Conservation (phyloP, 2,888 invertebrate genomes). For the Ptycholaimellus sp. region DNA sequence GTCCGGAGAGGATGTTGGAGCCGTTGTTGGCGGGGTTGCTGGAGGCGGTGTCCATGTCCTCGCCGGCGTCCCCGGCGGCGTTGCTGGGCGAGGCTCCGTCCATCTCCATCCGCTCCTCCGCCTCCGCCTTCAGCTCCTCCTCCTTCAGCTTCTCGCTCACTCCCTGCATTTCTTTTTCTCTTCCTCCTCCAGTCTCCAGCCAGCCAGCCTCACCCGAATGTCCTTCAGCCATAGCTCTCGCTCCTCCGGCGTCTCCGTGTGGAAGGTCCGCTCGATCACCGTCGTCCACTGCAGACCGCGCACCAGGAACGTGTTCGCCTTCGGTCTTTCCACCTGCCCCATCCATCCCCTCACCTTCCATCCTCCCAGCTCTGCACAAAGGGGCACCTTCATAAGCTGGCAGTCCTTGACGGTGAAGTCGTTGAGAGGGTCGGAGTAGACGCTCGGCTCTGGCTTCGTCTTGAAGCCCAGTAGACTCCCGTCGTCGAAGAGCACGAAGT, state of each 20-base stretch:
- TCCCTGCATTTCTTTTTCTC: too few relatives aligned
- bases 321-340: conserved; percentile 80
- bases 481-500: conserved; percentile 78
- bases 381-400: conserved; percentile 73
- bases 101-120: conserved; percentile 3
- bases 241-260: conserved; percentile 64
- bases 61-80: neutral
- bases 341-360: conserved; percentile 38
- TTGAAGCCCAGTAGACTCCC: conserved; percentile 85
- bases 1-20: too few relatives aligned
- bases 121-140: conserved; percentile 9
- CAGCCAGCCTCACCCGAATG: too few relatives aligned
- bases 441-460: conserved; percentile 46
- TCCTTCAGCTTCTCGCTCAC: conserved; percentile 11
- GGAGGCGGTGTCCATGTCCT: neutral
- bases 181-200: too few relatives aligned
- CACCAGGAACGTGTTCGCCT: conserved; percentile 82
- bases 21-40: too few relatives aligned
- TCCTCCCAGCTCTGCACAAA: conserved; percentile 4
- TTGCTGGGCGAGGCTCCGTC: neutral
- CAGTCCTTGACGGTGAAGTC: conserved; percentile 85
- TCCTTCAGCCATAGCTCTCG: conserved; percentile 10
- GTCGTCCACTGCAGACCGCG: conserved; percentile 90
- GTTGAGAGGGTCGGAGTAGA: conserved; percentile 54
- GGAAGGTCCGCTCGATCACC: conserved; percentile 88